These are phyloP conservation scores for Channa argus DNA, from an alignment of 2,113 vertebrate species.

Conservation along the genomic window DNA sequence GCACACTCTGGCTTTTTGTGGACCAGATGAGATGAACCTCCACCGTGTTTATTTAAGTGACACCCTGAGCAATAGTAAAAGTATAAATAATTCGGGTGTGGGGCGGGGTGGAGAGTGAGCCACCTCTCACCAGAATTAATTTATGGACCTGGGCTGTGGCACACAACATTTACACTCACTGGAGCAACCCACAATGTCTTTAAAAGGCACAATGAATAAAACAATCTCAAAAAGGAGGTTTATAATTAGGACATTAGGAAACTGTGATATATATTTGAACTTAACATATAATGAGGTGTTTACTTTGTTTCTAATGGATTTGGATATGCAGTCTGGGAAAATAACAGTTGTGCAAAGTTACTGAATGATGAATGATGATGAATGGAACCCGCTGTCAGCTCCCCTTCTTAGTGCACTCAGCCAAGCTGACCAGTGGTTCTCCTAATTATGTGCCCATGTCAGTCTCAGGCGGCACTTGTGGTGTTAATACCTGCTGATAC, in stretches of 20 bases:
- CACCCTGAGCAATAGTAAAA: slow-evolving; percentile 75
- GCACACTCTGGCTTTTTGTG: slow-evolving; percentile 83
- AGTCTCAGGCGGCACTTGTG: slow-evolving; percentile 72
- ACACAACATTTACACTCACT: neutral
- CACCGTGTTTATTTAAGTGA: slow-evolving; percentile 82
- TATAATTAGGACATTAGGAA: too few relatives aligned
- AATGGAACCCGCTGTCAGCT: slow-evolving; percentile 41
- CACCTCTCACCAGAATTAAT: slow-evolving; percentile 84
- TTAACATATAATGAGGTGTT: too few relatives aligned
- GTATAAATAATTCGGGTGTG: slow-evolving; percentile 81
- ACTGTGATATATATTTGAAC: too few relatives aligned
- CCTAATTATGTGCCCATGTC: slow-evolving; percentile 67
- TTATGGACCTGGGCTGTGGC: slow-evolving; percentile 67
- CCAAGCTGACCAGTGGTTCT: slow-evolving; percentile 22
- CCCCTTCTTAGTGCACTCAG: slow-evolving; percentile 28
- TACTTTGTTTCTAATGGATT: slow-evolving; percentile 2
- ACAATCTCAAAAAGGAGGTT: neutral
- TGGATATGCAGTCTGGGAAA: slow-evolving; percentile 37
- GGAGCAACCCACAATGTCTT: neutral
- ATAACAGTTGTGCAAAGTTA: slow-evolving; percentile 49
- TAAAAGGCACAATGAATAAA: neutral
- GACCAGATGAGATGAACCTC: slow-evolving; percentile 82
- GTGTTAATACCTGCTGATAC: slow-evolving; percentile 80
- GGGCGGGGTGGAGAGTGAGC: slow-evolving; percentile 42
- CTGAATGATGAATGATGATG: slow-evolving; percentile 50